Percentiles rank a stretch among this genome's conserved stretches.
phyloP scores from a whole-genome alignment of 2,888 invertebrate genomes.

The Cantharis rustica region DNA sequence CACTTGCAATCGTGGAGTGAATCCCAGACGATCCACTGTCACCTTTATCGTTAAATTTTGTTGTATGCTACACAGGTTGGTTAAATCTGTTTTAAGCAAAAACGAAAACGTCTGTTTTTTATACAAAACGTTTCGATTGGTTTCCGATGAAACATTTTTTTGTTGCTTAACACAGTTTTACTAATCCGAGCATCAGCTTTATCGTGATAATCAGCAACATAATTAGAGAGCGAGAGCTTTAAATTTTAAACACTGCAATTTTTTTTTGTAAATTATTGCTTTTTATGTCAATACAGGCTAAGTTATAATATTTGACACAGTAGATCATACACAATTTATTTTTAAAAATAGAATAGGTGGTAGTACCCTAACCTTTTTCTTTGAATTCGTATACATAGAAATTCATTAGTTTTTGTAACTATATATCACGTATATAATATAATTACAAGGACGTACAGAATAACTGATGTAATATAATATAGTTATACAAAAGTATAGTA shows the following conservation, averaged over 20 bases:
- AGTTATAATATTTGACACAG: slow-evolving; percentile 25
- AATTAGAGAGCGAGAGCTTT: too few relatives aligned
- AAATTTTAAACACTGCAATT: background rate
- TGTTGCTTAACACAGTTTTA: background rate
- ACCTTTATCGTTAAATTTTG: background rate
- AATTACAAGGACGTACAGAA: slow-evolving; percentile 23
- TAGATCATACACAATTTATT: slow-evolving; percentile 29
- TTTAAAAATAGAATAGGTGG: slow-evolving; percentile 22
- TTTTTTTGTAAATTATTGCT: slow-evolving; percentile 14
- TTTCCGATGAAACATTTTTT: background rate
- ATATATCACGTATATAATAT: slow-evolving; percentile 12
- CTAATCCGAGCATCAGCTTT: background rate
- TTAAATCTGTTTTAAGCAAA: background rate
- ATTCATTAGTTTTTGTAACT: slow-evolving; percentile 37
- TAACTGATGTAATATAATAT: slow-evolving; percentile 10
- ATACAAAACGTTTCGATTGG: background rate
- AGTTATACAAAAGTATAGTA: slow-evolving; percentile 28
- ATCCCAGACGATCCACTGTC: background rate
- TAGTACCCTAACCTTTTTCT: slow-evolving; percentile 8
- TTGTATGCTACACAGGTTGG: background rate
- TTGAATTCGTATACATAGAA: slow-evolving; percentile 32
- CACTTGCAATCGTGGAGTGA: background rate
- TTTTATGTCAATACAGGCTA: slow-evolving; percentile 15
- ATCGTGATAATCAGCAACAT: background rate
- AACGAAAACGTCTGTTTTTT: background rate